Evolutionary conservation across 2,888 invertebrate species (phyloP).

Genomic region (Drosophila colorata): DNA sequence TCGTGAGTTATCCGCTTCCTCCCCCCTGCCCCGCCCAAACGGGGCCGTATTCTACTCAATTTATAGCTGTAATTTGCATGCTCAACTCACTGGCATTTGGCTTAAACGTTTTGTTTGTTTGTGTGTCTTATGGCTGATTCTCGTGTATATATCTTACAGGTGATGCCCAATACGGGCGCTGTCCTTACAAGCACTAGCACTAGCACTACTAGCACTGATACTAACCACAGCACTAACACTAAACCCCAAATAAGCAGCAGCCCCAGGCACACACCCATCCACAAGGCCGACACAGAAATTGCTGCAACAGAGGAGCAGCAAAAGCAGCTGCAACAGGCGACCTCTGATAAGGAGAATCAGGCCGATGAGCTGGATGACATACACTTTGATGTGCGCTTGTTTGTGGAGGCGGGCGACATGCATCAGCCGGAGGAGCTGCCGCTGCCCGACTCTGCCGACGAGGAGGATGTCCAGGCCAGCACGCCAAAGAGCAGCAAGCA

Average conservation of each 20-base stretch:
- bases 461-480: conserved; percentile 59
- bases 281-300: conserved; percentile 3
- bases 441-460: conserved; percentile 59
- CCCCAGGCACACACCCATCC: conserved; percentile 23
- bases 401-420: conserved; percentile 67
- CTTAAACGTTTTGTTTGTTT: conserved; percentile 39
- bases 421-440: conserved; percentile 48
- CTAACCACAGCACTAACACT: conserved; percentile 55
- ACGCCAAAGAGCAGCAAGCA: conserved; percentile 61
- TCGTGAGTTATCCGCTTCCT: conserved; percentile 89
- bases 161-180: conserved; percentile 85
- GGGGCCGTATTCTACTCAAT: conserved; percentile 1
- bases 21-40: background rate
- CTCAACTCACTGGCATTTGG: conserved; percentile 40
- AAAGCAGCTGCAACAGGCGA: background rate
- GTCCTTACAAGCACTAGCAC: conserved; percentile 81
- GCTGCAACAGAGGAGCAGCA: conserved; percentile 1
- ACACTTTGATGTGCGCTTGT: conserved; percentile 79
- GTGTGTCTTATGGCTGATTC: conserved; percentile 45
- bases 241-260: conserved; percentile 35
- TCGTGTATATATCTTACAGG: conserved; percentile 81
- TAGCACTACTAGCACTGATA: conserved; percentile 59
- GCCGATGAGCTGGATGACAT: conserved; percentile 57
- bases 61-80: conserved; percentile 49
- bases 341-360: conserved; percentile 49